Conservation (phyloP, 2,113 vertebrate species). For the Serinus canaria region DNA sequence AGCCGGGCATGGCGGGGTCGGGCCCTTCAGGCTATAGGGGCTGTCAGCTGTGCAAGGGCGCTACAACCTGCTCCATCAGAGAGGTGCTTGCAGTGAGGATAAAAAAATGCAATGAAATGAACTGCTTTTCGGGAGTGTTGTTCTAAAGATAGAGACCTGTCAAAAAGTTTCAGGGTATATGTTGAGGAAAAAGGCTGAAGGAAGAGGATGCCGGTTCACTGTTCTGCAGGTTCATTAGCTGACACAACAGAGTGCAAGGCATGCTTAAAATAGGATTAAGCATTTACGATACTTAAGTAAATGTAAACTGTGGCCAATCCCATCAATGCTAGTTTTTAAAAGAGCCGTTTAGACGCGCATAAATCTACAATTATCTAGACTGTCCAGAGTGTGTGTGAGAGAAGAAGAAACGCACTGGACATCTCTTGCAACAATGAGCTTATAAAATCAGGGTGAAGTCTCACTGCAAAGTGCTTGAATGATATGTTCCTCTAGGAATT, state of each 20-base stretch:
- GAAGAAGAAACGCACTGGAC: background rate
- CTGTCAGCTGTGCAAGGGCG: background rate
- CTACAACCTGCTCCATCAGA: accelerated
- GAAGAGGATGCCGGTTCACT: too few species aligned
- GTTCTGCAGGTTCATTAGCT: background rate
- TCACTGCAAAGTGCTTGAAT: background rate
- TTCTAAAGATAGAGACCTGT: background rate
- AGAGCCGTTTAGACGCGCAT: accelerated
- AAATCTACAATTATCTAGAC: accelerated
- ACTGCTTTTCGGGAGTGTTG: background rate
- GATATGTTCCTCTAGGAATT: background rate
- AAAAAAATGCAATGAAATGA: accelerated
- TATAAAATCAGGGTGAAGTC: background rate
- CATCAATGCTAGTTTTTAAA: background rate
- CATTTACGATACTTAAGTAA: background rate
- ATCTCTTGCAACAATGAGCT: background rate
- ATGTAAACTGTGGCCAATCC: background rate
- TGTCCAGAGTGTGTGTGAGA: background rate
- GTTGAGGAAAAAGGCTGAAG: background rate
- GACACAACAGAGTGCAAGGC: background rate
- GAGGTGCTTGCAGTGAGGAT: background rate
- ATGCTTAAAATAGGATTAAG: background rate
- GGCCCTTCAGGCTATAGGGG: accelerated
- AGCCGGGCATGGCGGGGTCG: accelerated
- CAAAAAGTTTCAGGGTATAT: background rate